Conservation (phyloP, 2,113 vertebrate species). For the Strix uralensis region DNA sequence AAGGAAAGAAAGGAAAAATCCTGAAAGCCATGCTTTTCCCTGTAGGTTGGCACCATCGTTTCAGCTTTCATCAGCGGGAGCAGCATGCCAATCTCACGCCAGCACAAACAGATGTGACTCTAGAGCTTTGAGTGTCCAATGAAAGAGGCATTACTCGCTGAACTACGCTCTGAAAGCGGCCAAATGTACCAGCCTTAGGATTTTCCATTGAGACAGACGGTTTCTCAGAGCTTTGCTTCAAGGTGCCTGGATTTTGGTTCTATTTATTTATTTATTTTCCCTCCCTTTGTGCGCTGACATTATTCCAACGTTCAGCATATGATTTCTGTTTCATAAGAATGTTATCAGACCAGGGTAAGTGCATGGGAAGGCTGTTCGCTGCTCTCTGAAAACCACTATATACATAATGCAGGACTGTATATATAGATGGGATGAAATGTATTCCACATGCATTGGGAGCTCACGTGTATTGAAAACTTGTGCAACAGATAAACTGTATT, state of each 20-base stretch:
- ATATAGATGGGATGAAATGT: background rate
- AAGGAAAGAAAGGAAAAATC: background rate
- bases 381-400: background rate
- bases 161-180: background rate
- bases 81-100: background rate
- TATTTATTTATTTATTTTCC: background rate
- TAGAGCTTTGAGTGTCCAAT: conserved; percentile 18
- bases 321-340: conserved; percentile 22
- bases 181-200: background rate
- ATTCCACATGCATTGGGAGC: background rate
- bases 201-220: background rate
- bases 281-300: conserved; percentile 20
- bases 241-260: background rate
- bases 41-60: background rate
- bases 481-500: conserved; percentile 21
- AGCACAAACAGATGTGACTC: conserved; percentile 32
- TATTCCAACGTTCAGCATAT: conserved; percentile 15
- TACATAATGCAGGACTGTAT: background rate
- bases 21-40: background rate
- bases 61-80: background rate
- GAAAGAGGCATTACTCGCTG: background rate
- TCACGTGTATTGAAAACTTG: background rate
- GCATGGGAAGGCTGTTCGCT: background rate
- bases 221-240: conserved; percentile 18
- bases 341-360: conserved; percentile 55